Percentiles rank a stretch among this genome's conserved stretches.
Evolutionary conservation across 37 sponge, comb jelly and placozoan genomes (phyloP).

Genomic region (Tethya wilhelma): DNA sequence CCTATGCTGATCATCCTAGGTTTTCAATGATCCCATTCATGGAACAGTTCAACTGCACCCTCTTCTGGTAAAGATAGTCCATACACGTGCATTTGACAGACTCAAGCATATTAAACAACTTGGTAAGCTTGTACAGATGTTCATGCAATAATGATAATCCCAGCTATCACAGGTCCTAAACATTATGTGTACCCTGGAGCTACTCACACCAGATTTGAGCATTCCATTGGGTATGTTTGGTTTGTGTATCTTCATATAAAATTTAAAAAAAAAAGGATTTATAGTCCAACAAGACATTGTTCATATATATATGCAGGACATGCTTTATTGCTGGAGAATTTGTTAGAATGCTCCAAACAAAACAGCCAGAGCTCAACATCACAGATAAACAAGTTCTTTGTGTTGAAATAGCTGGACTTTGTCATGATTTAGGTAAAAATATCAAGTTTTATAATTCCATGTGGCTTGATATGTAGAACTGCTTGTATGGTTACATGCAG

Average conservation of each 20-base stretch:
- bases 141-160: background rate
- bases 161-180: background rate
- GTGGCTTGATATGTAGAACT: too few species aligned
- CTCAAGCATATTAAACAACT: slow-evolving; percentile 44
- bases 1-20: too few species aligned
- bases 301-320: slow-evolving; percentile 12
- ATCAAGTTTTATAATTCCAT: too few species aligned
- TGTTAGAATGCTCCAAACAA: slow-evolving; percentile 8
- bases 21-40: slow-evolving; percentile 6
- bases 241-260: too few species aligned
- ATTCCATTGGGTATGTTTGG: slow-evolving; percentile 55
- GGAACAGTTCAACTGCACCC: slow-evolving; percentile 19
- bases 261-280: background rate
- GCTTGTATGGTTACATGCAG: background rate
- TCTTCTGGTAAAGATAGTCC: slow-evolving; percentile 8
- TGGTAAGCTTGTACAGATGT: background rate
- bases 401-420: slow-evolving; percentile 44
- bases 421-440: slow-evolving; percentile 43
- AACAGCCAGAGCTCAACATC: background rate
- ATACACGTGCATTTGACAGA: slow-evolving; percentile 30
- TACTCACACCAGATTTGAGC: slow-evolving; percentile 65
- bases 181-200: slow-evolving; percentile 53
- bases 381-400: slow-evolving; percentile 11
- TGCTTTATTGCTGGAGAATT: slow-evolving; percentile 58
- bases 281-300: background rate